These are phyloP conservation scores for Xenops minutus DNA, from an alignment of 2,797 vertebrate species.

Conservation along the genomic window DNA sequence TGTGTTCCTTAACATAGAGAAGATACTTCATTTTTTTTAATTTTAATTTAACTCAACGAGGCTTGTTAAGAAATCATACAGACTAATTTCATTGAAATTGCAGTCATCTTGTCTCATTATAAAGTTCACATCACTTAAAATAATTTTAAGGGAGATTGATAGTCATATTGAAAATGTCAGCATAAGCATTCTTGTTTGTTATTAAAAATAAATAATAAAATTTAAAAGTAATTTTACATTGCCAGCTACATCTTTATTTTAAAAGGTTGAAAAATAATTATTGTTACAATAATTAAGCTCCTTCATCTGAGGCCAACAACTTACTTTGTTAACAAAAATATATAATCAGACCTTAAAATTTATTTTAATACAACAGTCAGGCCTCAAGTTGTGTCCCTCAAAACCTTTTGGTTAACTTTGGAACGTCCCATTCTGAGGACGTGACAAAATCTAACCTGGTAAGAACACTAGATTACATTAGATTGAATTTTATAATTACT, in stretches of 20 bases:
- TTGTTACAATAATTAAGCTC: neutral
- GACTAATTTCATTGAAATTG: conserved; percentile 33
- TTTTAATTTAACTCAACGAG: conserved; percentile 2
- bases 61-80: conserved; percentile 42
- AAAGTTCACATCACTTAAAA: conserved; percentile 56
- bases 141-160: conserved; percentile 32
- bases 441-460: neutral
- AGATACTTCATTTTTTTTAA: neutral
- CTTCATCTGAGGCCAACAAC: neutral
- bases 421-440: neutral
- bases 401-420: neutral
- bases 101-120: conserved; percentile 22
- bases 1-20: neutral
- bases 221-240: neutral
- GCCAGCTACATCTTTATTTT: neutral
- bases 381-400: neutral
- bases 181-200: conserved; percentile 13
- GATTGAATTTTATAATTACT: neutral
- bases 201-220: conserved; percentile 15
- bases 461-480: neutral
- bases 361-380: neutral
- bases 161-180: conserved; percentile 39
- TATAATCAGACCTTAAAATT: neutral
- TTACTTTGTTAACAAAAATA: neutral
- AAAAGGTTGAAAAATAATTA: neutral